Evolutionary conservation across 2,113 vertebrate genomes (phyloP), one percentile per base, ranked within the genome.

Genomic region (Tilapia sparmanii): DNA sequence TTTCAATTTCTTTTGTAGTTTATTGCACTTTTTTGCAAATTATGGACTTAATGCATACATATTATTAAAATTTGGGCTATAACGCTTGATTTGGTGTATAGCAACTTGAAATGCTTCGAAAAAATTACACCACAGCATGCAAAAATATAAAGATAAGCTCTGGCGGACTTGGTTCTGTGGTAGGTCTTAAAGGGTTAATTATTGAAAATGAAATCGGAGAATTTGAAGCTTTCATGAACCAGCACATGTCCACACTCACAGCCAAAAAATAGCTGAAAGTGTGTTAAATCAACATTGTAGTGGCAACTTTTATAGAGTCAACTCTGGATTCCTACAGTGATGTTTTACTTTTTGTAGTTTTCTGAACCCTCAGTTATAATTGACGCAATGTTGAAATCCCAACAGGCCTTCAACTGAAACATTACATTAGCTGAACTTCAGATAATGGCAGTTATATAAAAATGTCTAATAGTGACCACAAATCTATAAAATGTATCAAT

Each of bases 61-160:
- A 0, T 33, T 61, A 33, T 19, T 61, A 19, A 61, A 19, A 61
- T 61, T 3, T 10, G 29, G 2, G 29, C 29, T 61, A 33, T 61
- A 61, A 1, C 5, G 0, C 5, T 61, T 61, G 57, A 1, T 6
- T 61, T 61, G 29, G 57, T 61, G 57, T 0, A 61, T 61, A 61
- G 29, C 16, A 61, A 19, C 29, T 33, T 61, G 57, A 61, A 61
- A 61, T 61, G 29, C 29, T 19, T 9, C 0, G 0, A 7, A 33
- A 10, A 19, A 61, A 61, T 33, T 0, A 61, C 9, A 61, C 57
- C 4, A 33, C 16, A 61, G 57, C 57, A 33, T 61, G 57, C 57
- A 61, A 61, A 33, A 61, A 61, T 33, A 19, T 61, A 61, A 61
- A 61, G 16, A 33, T 61, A 1, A 61, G 29, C 57, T 61, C 29